These are phyloP conservation scores for Mycalesis mineus DNA, from an alignment of 2,888 invertebrate species.

Conservation along the genomic window DNA sequence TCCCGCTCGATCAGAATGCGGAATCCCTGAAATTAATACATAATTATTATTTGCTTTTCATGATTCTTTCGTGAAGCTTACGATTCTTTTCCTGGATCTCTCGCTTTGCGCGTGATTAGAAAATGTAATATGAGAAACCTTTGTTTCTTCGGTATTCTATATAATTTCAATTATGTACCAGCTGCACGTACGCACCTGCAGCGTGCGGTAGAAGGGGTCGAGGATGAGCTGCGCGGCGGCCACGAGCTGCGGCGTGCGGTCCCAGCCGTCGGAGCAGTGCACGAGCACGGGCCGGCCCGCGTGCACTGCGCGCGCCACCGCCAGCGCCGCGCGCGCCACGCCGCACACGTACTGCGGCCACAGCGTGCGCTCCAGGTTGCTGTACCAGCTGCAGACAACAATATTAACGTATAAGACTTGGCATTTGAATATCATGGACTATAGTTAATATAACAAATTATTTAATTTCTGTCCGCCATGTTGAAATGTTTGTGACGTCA, in stretches of 20 bases:
- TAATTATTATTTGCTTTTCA: not conserved
- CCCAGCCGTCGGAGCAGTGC: slow-evolving; percentile 99
- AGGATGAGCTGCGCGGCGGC: slow-evolving; percentile 94
- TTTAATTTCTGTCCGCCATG: too few relatives aligned
- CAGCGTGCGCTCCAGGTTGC: slow-evolving; percentile 90
- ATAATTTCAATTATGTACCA: too few relatives aligned
- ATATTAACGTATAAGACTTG: too few relatives aligned
- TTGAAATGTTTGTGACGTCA: too few relatives aligned
- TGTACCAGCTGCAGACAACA: slow-evolving; percentile 85
- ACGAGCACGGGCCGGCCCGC: slow-evolving; percentile 94
- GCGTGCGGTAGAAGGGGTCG: slow-evolving; percentile 96
- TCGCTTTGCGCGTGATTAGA: too few relatives aligned
- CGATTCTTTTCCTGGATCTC: too few relatives aligned
- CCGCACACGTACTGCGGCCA: slow-evolving; percentile 95
- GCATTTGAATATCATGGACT: too few relatives aligned
- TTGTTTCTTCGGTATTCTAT: too few relatives aligned
- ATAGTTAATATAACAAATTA: too few relatives aligned
- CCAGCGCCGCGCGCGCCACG: slow-evolving; percentile 87
- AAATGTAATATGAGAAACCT: too few relatives aligned
- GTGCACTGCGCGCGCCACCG: slow-evolving; percentile 88
- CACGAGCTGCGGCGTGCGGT: slow-evolving; percentile 97
- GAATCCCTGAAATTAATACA: slow-evolving; percentile 84
- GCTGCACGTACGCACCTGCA: slow-evolving; percentile 79
- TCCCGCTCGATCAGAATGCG: slow-evolving; percentile 95
- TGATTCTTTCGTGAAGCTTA: too few relatives aligned